A percentile compares a stretch with the other conserved stretches of the same genome.
phyloP scores from a whole-genome alignment of 2,797 vertebrate species.

The Silurus lanzhouensis region DNA sequence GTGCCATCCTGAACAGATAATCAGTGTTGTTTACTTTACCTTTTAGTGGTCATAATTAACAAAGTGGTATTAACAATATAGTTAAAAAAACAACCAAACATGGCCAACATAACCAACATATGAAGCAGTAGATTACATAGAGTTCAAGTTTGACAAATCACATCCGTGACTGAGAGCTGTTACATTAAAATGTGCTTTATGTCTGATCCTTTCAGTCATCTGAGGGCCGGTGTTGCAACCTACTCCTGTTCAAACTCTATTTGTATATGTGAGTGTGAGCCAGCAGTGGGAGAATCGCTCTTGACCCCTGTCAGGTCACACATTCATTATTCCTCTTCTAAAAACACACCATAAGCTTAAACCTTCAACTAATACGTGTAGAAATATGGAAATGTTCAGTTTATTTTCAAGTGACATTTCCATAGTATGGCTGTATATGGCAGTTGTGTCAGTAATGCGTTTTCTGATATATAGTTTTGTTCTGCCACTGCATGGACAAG shows the following conservation, averaged over 20 bases:
- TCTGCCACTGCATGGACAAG: neutral
- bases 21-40: too few relatives aligned
- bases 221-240: constrained; percentile 39
- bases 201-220: constrained; percentile 37
- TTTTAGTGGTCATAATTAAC: too few relatives aligned
- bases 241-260: constrained; percentile 45
- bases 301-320: constrained; percentile 55
- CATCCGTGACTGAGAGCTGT: constrained; percentile 38
- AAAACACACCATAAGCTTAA: constrained; percentile 34
- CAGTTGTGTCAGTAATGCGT: neutral
- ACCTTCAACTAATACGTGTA: constrained; percentile 26
- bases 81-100: neutral
- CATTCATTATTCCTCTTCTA: constrained; percentile 44
- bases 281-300: constrained; percentile 44
- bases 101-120: too few relatives aligned
- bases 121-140: neutral
- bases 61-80: neutral
- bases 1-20: too few relatives aligned
- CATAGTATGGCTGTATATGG: neutral
- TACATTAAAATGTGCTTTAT: constrained; percentile 50
- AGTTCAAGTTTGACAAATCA: neutral
- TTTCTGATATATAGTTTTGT: neutral
- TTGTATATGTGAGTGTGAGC: constrained; percentile 41
- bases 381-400: constrained; percentile 33
- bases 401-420: constrained; percentile 5